Evolutionary conservation across 2,888 invertebrate genomes (phyloP).

Genomic region (Antheraea assamensis): DNA sequence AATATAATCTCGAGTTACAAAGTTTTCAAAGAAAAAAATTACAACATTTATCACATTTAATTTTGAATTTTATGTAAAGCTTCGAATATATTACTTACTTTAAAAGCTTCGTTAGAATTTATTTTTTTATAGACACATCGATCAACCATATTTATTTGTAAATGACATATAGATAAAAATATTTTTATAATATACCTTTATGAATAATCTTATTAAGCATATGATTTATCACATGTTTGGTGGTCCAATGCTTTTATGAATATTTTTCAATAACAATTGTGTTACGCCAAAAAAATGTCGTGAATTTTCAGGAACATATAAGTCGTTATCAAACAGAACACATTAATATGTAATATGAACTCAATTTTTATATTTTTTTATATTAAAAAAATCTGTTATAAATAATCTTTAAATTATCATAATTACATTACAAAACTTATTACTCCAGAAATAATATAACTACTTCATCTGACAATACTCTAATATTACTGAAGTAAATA

Average conservation of each 20-base stretch:
- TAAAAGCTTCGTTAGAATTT: not conserved
- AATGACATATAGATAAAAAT: not conserved
- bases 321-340: not conserved
- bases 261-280: not conserved
- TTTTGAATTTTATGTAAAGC: conserved; percentile 1
- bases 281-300: not conserved
- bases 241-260: conserved; percentile 49
- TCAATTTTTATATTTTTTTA: too few species aligned
- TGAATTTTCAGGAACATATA: not conserved
- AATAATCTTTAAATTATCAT: too few species aligned
- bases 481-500: not conserved
- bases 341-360: not conserved
- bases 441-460: not conserved
- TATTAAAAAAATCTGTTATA: too few species aligned
- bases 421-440: too few species aligned
- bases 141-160: not conserved
- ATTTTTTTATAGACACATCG: not conserved
- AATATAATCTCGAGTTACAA: conserved; percentile 1
- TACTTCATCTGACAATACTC: too few species aligned
- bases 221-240: conserved; percentile 54
- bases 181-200: not conserved
- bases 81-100: not conserved
- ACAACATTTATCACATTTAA: conserved; percentile 1
- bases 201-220: conserved; percentile 43
- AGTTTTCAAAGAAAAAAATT: not conserved